These are phyloP conservation scores for Magallana nippona DNA, from an alignment of 2,888 invertebrate species.

Conservation along the genomic window DNA sequence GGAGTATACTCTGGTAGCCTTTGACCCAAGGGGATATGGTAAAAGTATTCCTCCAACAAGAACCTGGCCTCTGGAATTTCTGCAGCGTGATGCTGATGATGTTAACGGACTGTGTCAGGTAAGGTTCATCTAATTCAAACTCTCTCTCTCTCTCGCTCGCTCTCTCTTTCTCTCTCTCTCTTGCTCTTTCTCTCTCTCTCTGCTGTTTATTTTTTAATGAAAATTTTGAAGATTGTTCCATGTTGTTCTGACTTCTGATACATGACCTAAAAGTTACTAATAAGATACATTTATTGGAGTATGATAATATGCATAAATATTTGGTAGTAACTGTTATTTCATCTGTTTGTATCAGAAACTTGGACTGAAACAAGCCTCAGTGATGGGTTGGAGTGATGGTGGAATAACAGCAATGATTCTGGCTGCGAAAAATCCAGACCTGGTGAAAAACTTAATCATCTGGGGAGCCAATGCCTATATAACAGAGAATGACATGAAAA, in stretches of 20 bases:
- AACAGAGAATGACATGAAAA: constrained; percentile 85
- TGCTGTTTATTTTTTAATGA: no score
- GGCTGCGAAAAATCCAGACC: constrained; percentile 86
- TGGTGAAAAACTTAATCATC: constrained; percentile 87
- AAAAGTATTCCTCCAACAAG: constrained; percentile 89
- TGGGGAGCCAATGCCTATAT: constrained; percentile 90
- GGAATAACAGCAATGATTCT: constrained; percentile 89
- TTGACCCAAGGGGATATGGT: constrained; percentile 92
- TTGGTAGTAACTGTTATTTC: no score
- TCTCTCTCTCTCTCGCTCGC: not conserved
- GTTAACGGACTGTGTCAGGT: constrained; percentile 88
- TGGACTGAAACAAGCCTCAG: constrained; percentile 85
- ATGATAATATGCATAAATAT: no score
- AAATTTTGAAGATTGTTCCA: no score
- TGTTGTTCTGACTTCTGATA: no score
- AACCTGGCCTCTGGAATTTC: constrained; percentile 87
- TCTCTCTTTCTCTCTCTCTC: not conserved
- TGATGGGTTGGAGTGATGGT: constrained; percentile 95
- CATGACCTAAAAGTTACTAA: no score
- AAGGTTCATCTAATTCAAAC: constrained; percentile 45
- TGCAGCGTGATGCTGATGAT: constrained; percentile 87
- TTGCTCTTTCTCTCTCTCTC: not conserved
- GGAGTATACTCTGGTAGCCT: constrained; percentile 75
- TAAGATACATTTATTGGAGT: no score
- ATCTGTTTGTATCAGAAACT: constrained; percentile 81